These are phyloP conservation scores for Tetramorium parvispinum DNA, from an alignment of 1,140 invertebrate genomes.

Conservation along the genomic window DNA sequence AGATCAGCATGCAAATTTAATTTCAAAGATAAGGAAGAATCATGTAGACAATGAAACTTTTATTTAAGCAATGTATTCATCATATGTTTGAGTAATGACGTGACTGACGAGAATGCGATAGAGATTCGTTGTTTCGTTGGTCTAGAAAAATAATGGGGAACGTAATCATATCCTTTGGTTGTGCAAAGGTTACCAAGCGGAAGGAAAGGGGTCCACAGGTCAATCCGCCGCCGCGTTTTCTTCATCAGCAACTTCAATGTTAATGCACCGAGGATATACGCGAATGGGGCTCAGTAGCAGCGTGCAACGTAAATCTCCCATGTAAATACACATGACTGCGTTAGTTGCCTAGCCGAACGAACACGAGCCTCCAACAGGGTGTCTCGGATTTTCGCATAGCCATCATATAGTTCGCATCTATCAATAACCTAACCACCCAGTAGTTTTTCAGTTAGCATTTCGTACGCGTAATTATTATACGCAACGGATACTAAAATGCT, in stretches of 20 bases:
- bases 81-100: neutral
- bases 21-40: neutral
- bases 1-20: constrained; percentile 3
- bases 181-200: constrained; percentile 34
- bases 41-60: neutral
- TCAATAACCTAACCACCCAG: neutral
- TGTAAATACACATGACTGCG: constrained; percentile 64
- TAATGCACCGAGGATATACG: constrained; percentile 67
- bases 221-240: constrained; percentile 65
- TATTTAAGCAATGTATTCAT: neutral
- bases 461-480: constrained; percentile 13
- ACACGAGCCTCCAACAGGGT: constrained; percentile 1
- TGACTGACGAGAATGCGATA: neutral
- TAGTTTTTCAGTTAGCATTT: constrained; percentile 43
- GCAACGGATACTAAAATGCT: constrained; percentile 1
- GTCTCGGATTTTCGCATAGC: constrained; percentile 51
- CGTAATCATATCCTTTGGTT: constrained; percentile 54
- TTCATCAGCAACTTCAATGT: constrained; percentile 57
- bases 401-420: constrained; percentile 40
- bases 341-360: constrained; percentile 51
- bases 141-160: constrained; percentile 56
- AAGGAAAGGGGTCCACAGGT: constrained; percentile 59
- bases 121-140: neutral
- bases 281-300: constrained; percentile 55
- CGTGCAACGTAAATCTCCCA: constrained; percentile 68